These are phyloP conservation scores for Pongo pygmaeus DNA, from an alignment of 2,113 vertebrate genomes.

Conservation along the genomic window DNA sequence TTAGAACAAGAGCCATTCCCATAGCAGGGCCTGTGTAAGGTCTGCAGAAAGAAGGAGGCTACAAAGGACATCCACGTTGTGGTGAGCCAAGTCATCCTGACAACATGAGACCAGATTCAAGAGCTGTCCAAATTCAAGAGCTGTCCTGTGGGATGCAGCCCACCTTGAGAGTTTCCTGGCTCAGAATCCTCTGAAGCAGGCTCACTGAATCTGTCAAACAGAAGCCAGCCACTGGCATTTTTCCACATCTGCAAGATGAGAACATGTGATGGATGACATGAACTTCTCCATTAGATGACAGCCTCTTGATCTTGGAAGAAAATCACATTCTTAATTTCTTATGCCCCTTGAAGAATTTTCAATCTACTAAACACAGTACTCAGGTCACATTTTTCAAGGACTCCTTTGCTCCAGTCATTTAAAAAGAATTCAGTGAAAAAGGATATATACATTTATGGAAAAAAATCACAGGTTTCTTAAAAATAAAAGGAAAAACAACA, in stretches of 20 bases:
- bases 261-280: neutral
- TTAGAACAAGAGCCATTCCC: neutral
- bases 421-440: slow-evolving; percentile 4
- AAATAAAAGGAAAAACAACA: neutral
- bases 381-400: slow-evolving; percentile 43
- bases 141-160: neutral
- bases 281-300: neutral
- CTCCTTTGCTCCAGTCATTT: slow-evolving; percentile 20
- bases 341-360: slow-evolving; percentile 53
- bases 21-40: neutral
- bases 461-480: neutral
- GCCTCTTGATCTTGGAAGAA: slow-evolving; percentile 45
- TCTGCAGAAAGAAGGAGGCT: neutral
- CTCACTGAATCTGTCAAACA: neutral
- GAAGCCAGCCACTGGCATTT: neutral
- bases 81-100: neutral
- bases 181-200: neutral
- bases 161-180: neutral
- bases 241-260: neutral
- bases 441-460: neutral
- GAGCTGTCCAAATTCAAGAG: neutral
- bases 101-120: neutral
- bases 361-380: slow-evolving; percentile 8
- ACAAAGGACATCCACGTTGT: neutral
- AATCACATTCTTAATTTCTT: slow-evolving; percentile 43